Evolutionary conservation across 2,113 vertebrate species (phyloP).

Genomic region (Spea multiplicata): DNA sequence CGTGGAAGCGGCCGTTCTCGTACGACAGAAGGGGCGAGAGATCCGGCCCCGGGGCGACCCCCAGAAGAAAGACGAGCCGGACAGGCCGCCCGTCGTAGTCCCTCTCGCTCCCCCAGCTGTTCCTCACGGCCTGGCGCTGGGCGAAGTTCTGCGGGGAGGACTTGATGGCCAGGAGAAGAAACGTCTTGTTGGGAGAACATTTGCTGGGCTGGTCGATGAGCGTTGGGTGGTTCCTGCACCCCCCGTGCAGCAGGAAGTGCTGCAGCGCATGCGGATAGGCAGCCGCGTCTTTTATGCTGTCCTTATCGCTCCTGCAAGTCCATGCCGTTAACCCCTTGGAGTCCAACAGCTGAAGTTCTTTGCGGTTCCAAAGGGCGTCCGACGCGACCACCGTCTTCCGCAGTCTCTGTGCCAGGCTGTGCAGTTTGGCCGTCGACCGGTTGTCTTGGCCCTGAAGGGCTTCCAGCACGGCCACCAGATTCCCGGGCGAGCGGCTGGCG

Average conservation of each 20-base stretch:
- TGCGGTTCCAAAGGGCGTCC: slow-evolving; percentile 74
- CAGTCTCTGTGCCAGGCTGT: slow-evolving; percentile 46
- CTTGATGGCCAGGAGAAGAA: slow-evolving; percentile 81
- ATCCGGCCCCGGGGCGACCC: slow-evolving; percentile 64
- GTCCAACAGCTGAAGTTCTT: slow-evolving; percentile 67
- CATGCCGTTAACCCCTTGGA: background rate
- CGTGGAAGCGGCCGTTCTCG: slow-evolving; percentile 65
- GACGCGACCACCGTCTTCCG: slow-evolving; percentile 41
- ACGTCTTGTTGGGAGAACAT: slow-evolving; percentile 62
- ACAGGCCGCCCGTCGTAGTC: slow-evolving; percentile 57
- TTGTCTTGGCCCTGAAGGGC: background rate
- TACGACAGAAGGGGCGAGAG: slow-evolving; percentile 67
- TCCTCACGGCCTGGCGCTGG: slow-evolving; percentile 77
- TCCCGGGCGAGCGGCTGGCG: slow-evolving; percentile 1
- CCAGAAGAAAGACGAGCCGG: slow-evolving; percentile 77
- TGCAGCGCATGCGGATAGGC: slow-evolving; percentile 68
- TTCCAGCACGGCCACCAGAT: background rate
- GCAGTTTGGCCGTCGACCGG: background rate
- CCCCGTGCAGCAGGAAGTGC: slow-evolving; percentile 74
- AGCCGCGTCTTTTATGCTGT: slow-evolving; percentile 58
- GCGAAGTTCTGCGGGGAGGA: slow-evolving; percentile 76
- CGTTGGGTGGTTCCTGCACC: slow-evolving; percentile 69
- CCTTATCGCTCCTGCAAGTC: background rate
- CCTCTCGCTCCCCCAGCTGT: slow-evolving; percentile 76
- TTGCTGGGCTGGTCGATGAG: slow-evolving; percentile 66